Percentiles rank a stretch among this genome's conserved stretches.
These are phyloP conservation scores for Pocillopora grandis DNA, from an alignment of 92 coral and sea anemone species.

Conservation along the genomic window DNA sequence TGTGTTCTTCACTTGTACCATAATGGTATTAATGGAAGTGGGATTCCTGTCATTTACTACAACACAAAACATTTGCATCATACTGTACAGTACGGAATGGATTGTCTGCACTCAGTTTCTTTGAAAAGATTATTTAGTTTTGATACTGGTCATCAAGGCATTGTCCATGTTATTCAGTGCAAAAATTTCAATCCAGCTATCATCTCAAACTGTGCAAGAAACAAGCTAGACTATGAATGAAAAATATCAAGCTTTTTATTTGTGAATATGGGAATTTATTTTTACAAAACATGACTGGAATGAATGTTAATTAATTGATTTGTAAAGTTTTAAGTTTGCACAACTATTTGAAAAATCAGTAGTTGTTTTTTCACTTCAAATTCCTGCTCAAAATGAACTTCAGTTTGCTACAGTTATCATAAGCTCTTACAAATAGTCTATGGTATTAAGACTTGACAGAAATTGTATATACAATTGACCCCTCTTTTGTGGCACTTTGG, in stretches of 20 bases:
- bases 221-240: background rate
- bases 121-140: conserved; percentile 31
- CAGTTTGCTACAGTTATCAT: background rate
- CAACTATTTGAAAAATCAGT: background rate
- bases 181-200: background rate
- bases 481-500: background rate
- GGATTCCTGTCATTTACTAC: background rate
- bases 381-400: background rate
- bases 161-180: background rate
- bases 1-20: background rate
- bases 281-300: conserved; percentile 4
- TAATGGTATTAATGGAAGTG: background rate
- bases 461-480: background rate
- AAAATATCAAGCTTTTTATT: background rate
- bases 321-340: conserved; percentile 19
- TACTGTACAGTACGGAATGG: background rate
- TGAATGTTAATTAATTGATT: conserved; percentile 9
- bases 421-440: background rate
- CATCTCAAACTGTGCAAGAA: background rate
- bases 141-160: conserved; percentile 23
- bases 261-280: conserved; percentile 22
- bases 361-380: background rate
- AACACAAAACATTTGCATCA: background rate
- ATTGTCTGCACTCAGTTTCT: background rate
- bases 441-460: background rate